These are phyloP conservation scores for Poecilia latipinna DNA, from an alignment of 2,113 vertebrate species.

Conservation along the genomic window DNA sequence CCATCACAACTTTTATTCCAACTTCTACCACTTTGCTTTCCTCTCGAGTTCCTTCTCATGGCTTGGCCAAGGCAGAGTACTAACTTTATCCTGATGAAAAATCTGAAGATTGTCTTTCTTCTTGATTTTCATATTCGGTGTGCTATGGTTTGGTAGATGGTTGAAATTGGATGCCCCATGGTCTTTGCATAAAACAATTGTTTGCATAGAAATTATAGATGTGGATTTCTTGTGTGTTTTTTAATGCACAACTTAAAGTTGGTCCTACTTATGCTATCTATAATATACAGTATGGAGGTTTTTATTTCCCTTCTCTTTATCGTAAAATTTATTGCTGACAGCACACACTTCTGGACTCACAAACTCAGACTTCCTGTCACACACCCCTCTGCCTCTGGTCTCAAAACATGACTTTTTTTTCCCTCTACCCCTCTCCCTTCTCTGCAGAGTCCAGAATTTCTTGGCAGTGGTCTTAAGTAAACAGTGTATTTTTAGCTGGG, in stretches of 20 bases:
- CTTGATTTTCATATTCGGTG: constrained; percentile 17
- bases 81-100: constrained; percentile 30
- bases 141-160: not conserved
- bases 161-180: constrained; percentile 13
- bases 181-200: constrained; percentile 28
- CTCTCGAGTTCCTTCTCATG: constrained; percentile 18
- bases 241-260: constrained; percentile 54
- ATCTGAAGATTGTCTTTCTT: constrained; percentile 19
- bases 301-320: constrained; percentile 22
- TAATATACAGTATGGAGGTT: constrained; percentile 9
- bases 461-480: constrained; percentile 86
- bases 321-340: constrained; percentile 37
- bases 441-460: constrained; percentile 82
- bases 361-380: constrained; percentile 62
- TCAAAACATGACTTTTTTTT: constrained; percentile 66
- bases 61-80: constrained; percentile 24
- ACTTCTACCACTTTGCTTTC: constrained; percentile 1
- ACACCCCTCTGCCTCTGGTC: constrained; percentile 38
- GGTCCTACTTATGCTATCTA: constrained; percentile 26
- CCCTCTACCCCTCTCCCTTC: constrained; percentile 61
- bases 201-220: constrained; percentile 31
- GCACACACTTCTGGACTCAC: constrained; percentile 49
- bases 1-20: constrained; percentile 10
- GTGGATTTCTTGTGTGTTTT: constrained; percentile 43
- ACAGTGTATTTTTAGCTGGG: constrained; percentile 88